A percentile compares a stretch with the other conserved stretches of the same genome.
Evolutionary conservation across 2,113 vertebrate species (phyloP).

Genomic region (Rhinichthys klamathensis): DNA sequence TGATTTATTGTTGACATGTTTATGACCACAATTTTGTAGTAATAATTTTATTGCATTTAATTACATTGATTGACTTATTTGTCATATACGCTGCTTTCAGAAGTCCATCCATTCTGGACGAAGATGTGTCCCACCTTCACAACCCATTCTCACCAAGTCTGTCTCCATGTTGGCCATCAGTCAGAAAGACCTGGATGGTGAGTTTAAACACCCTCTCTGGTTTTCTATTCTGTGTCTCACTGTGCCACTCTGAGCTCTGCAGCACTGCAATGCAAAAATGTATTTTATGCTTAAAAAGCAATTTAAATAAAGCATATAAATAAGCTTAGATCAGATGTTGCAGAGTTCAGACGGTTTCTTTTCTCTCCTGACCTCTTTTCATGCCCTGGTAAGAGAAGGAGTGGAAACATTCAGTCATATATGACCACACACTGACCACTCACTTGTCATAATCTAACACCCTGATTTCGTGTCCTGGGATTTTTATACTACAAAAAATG

Average conservation of each 20-base stretch:
- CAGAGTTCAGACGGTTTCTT: constrained; percentile 10
- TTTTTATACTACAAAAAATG: background rate
- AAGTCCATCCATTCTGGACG: constrained; percentile 52
- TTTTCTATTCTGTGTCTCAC: background rate
- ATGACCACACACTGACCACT: background rate
- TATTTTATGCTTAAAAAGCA: background rate
- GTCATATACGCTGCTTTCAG: constrained; percentile 35
- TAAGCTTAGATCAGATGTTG: background rate
- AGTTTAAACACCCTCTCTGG: constrained; percentile 65
- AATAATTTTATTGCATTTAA: background rate
- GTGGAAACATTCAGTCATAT: background rate
- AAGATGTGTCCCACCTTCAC: constrained; percentile 73
- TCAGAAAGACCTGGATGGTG: constrained; percentile 83
- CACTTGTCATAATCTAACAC: constrained; percentile 10
- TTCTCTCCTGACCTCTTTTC: background rate
- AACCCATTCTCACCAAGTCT: constrained; percentile 87
- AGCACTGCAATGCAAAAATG: background rate
- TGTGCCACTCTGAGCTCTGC: background rate
- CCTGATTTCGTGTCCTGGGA: constrained; percentile 10
- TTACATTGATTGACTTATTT: background rate
- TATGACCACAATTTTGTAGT: background rate
- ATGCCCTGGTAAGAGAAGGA: background rate
- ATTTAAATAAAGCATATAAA: background rate
- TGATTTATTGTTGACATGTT: too few relatives aligned
- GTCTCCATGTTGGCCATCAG: constrained; percentile 86